Evolutionary conservation across 1,140 invertebrate genomes (phyloP).

Genomic region (Plutomurus gul): DNA sequence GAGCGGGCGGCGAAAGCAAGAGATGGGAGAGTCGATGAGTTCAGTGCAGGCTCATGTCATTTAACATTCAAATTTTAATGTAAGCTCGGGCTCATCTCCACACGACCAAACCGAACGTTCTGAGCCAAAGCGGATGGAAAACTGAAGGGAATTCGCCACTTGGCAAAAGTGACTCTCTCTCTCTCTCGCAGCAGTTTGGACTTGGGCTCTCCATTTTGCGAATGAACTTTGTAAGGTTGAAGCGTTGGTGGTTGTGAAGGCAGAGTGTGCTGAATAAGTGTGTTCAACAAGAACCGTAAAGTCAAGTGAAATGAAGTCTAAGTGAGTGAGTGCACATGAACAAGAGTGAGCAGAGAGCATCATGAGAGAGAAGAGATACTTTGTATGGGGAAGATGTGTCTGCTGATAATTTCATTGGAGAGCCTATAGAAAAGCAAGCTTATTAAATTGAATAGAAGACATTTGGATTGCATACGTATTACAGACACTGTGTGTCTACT

Average conservation of each 20-base stretch:
- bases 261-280: not conserved
- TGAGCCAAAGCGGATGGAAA: not conserved
- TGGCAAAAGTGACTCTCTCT: too few relatives aligned
- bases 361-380: not conserved
- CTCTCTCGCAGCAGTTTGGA: too few relatives aligned
- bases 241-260: too few relatives aligned
- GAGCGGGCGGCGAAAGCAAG: too few relatives aligned
- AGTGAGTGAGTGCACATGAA: not conserved
- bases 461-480: slow-evolving; percentile 23
- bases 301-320: not conserved
- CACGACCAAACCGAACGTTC: not conserved
- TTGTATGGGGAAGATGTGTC: slow-evolving; percentile 14
- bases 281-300: not conserved
- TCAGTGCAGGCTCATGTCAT: slow-evolving; percentile 11
- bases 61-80: slow-evolving; percentile 30
- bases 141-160: not conserved
- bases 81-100: slow-evolving; percentile 21
- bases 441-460: slow-evolving; percentile 28
- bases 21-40: too few relatives aligned
- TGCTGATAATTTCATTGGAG: slow-evolving; percentile 21
- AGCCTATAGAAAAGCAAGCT: slow-evolving; percentile 8
- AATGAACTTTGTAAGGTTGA: too few relatives aligned
- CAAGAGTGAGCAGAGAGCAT: not conserved
- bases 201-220: too few relatives aligned
- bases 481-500: not conserved